A percentile compares a stretch with the other conserved stretches of the same genome.
Conservation (phyloP, 2,888 invertebrate species). For the Romanomermis culicivorax region DNA sequence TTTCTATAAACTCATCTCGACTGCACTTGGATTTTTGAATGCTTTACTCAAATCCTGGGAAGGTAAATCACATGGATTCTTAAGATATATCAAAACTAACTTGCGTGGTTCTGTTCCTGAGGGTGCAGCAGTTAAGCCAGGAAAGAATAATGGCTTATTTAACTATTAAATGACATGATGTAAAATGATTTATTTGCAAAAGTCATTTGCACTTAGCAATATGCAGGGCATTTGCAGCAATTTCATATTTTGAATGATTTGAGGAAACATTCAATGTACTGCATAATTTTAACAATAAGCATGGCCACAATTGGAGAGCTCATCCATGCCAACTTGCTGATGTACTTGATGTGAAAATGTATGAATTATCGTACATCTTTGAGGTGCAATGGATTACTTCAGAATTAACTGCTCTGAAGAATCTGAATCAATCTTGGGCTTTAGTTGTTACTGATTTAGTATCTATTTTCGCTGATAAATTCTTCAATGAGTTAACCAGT, state of each 20-base stretch:
- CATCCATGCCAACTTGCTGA: neutral
- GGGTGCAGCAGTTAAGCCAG: conserved; percentile 1
- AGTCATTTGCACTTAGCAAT: neutral
- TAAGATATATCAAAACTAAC: neutral
- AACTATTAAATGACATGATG: neutral
- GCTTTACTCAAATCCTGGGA: neutral
- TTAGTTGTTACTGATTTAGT: neutral
- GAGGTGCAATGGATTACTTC: neutral
- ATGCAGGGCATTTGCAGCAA: neutral
- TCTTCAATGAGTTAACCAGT: neutral
- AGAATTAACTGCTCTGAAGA: neutral
- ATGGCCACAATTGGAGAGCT: neutral
- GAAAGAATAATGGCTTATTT: neutral
- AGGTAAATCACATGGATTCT: neutral
- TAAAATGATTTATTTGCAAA: neutral
- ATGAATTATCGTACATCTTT: conserved; percentile 3
- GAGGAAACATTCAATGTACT: neutral
- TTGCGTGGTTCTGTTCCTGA: neutral
- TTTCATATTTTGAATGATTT: neutral
- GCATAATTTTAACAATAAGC: neutral
- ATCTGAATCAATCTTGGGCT: neutral
- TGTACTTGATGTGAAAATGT: neutral
- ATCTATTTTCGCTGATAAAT: neutral
- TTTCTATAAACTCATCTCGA: neutral
- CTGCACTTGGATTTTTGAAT: neutral